phyloP scores from a whole-genome alignment of 2,888 invertebrate species.

The Euspilapteryx auroguttella region DNA sequence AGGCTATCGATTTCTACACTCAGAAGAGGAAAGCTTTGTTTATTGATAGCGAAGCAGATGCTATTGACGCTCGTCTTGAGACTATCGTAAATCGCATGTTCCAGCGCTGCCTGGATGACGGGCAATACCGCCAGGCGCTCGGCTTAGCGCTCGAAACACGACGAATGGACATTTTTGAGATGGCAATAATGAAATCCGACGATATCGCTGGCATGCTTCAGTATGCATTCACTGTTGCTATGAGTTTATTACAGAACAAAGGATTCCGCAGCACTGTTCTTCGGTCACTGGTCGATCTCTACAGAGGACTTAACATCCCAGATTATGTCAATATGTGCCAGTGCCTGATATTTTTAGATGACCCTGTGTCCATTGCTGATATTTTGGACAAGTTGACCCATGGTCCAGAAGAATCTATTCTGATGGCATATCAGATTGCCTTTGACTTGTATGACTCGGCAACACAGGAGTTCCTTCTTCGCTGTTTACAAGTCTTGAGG shows the following conservation, averaged over 20 bases:
- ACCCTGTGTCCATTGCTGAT: constrained; percentile 90
- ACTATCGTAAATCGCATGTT: constrained; percentile 97
- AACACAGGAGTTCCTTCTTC: constrained; percentile 93
- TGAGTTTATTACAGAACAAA: constrained; percentile 94
- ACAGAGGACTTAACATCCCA: constrained; percentile 84
- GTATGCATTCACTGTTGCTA: constrained; percentile 95
- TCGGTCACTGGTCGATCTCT: constrained; percentile 85
- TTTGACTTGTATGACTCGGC: constrained; percentile 99
- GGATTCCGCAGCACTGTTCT: constrained; percentile 91
- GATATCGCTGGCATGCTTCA: constrained; percentile 82
- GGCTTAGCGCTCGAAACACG: constrained; percentile 96
- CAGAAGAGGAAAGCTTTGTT: constrained; percentile 79
- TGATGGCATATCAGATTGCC: constrained; percentile 98
- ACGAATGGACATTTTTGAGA: constrained; percentile 95
- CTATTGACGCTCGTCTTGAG: constrained; percentile 82
- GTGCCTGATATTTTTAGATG: constrained; percentile 95
- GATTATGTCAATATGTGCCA: constrained; percentile 99
- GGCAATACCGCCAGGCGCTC: constrained; percentile 92
- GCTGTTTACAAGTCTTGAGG: constrained; percentile 80
- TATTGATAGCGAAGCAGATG: constrained; percentile 67
- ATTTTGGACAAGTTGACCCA: constrained; percentile 87
- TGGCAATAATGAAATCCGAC: constrained; percentile 89
- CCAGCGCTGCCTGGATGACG: constrained; percentile 91
- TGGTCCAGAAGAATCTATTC: constrained; percentile 73
- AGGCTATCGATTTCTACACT: constrained; percentile 96